Base-by-base conservation (phyloP, 2,797 vertebrate species). In the Cetoscarus ocellatus region DNA sequence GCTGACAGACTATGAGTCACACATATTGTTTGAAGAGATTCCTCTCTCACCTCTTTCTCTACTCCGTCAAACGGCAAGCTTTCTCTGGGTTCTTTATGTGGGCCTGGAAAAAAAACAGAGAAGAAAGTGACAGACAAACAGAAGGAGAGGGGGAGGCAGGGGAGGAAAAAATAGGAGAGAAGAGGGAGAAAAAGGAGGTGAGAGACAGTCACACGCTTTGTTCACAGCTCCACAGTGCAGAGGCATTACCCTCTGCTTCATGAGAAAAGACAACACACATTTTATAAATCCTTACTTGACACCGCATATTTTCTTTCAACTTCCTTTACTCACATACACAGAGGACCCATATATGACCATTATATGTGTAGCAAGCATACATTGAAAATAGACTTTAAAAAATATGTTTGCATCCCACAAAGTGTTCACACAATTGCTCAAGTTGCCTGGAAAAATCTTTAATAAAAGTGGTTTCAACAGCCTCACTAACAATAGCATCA, bases 61-160 rank as follows among this genome's bases (percentile, higher is more conserved):
- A 97, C 96, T 83, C 96, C 97, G 61, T 96, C 96, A 15, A 96
- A 96, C 79, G 95, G 96, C 92, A 99, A 92, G 87, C 96, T 98
- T 91, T 98, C 97, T 72, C 95, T 97, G 19, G 96, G 97, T 81
- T 96, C 96, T 93, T 97, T 97, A 90, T 96, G 95, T 87, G 97
- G 94, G 86, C 96, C 97, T 98, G 82, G 14, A 27, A 27, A 27
- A 27, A 27, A 67, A 54, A 59, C 45, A 75, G 69, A 70, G 61
- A 50, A 73, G 57, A 48, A 61, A 15, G 88, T 86, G 86, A 79
- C 67, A 92, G 83, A 86, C 77, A 84, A 75, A 84, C 79, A 86
- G 79, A 83, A 83, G 86, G 80, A 82, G 84, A 86, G 77, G 77
- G 79, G 84, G 88, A 77, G 85, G 87, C 57, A 59, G 61, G 43